A percentile compares a stretch with the other conserved stretches of the same genome.
These are phyloP conservation scores for Peucedramus taeniatus DNA, from an alignment of 2,113 vertebrate genomes.

Conservation along the genomic window DNA sequence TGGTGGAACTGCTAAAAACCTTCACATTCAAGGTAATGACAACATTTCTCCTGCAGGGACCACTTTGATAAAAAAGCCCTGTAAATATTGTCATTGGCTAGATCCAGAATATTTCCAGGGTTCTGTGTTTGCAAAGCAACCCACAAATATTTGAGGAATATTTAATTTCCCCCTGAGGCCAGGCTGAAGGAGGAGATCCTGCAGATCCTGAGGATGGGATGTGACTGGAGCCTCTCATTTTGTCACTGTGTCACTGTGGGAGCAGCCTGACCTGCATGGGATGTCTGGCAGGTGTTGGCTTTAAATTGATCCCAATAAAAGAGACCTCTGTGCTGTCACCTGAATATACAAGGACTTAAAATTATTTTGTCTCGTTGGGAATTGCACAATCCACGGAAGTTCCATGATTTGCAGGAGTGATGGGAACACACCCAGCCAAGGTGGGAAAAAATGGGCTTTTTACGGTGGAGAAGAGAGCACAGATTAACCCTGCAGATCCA, in stretches of 20 bases:
- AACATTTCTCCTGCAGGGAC: not conserved
- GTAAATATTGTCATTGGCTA: not conserved
- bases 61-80: not conserved
- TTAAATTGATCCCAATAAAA: not conserved
- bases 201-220: not conserved
- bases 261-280: not conserved
- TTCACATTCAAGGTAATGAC: not conserved
- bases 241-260: not conserved
- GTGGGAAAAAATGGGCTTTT: fast-evolving
- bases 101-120: not conserved
- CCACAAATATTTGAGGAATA: not conserved
- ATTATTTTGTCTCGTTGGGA: not conserved
- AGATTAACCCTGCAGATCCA: not conserved
- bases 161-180: not conserved
- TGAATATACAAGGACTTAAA: not conserved
- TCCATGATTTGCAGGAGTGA: not conserved
- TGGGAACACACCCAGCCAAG: too few relatives aligned
- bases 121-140: not conserved
- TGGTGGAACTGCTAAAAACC: not conserved
- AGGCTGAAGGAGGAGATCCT: not conserved
- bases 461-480: fast-evolving
- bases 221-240: not conserved
- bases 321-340: too few relatives aligned
- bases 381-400: fast-evolving
- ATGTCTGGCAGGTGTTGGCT: not conserved